Percentiles rank a stretch among this genome's conserved stretches.
These are phyloP conservation scores for Cantharis rustica DNA, from an alignment of 2,888 invertebrate genomes.

Conservation along the genomic window DNA sequence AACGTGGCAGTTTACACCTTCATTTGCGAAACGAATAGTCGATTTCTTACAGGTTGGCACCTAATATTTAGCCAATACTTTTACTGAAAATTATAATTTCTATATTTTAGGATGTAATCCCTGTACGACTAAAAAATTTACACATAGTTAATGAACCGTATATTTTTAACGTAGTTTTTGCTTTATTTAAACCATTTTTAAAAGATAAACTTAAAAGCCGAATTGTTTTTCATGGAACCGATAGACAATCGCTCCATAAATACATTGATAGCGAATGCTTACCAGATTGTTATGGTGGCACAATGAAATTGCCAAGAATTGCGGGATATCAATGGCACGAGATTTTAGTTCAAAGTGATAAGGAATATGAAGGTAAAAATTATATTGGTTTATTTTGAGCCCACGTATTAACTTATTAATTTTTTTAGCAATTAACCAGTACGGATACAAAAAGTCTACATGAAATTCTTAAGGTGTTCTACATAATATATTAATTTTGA, in stretches of 20 bases:
- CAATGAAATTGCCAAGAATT: slow-evolving; percentile 68
- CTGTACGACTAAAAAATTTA: slow-evolving; percentile 82
- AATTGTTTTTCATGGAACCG: slow-evolving; percentile 80
- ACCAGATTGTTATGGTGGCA: slow-evolving; percentile 76
- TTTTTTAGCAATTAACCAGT: slow-evolving; percentile 61
- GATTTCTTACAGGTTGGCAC: slow-evolving; percentile 75
- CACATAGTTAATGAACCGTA: slow-evolving; percentile 90
- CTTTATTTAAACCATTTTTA: slow-evolving; percentile 87
- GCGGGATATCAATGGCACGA: slow-evolving; percentile 76
- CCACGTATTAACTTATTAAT: slow-evolving; percentile 13
- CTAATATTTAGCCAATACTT: not conserved
- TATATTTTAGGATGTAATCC: slow-evolving; percentile 76
- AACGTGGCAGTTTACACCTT: slow-evolving; percentile 85
- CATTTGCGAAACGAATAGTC: slow-evolving; percentile 82
- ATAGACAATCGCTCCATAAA: slow-evolving; percentile 73
- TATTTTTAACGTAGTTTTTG: slow-evolving; percentile 88
- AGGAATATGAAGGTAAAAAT: slow-evolving; percentile 70
- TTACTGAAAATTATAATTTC: not conserved
- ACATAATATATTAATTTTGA: not conserved
- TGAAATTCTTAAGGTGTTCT: not conserved
- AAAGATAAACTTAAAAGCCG: slow-evolving; percentile 82
- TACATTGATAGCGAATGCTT: slow-evolving; percentile 74
- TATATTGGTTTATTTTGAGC: not conserved
- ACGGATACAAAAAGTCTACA: slow-evolving; percentile 66
- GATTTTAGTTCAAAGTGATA: slow-evolving; percentile 71